Evolutionary conservation across 2,113 vertebrate species (phyloP).

Genomic region (Electrona antarctica): DNA sequence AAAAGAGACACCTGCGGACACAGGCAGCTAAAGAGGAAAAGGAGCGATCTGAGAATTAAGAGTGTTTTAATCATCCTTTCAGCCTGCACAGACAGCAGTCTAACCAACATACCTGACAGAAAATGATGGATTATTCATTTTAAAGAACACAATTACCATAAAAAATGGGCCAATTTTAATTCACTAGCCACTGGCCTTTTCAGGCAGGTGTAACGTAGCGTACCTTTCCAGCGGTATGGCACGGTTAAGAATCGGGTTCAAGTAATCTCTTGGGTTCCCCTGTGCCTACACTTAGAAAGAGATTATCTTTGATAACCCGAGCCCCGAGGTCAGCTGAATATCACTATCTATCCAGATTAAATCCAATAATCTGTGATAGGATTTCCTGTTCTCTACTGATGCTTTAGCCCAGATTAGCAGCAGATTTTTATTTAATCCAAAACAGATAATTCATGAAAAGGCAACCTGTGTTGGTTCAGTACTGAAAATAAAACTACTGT

Average conservation of each 20-base stretch:
- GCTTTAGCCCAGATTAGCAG: slow-evolving; percentile 17
- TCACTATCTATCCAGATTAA: slow-evolving; percentile 47
- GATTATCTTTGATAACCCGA: slow-evolving; percentile 45
- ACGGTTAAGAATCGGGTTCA: slow-evolving; percentile 25
- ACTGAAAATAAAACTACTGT: background rate
- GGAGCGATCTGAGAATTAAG: slow-evolving; percentile 34
- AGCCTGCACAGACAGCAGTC: slow-evolving; percentile 28
- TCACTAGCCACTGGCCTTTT: slow-evolving; percentile 11
- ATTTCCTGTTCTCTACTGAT: slow-evolving; percentile 50
- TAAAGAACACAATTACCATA: slow-evolving; percentile 67
- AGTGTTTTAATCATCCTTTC: slow-evolving; percentile 30
- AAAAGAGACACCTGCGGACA: slow-evolving; percentile 43
- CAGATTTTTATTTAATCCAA: slow-evolving; percentile 17
- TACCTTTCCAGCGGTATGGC: slow-evolving; percentile 13
- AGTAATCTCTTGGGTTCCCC: slow-evolving; percentile 14
- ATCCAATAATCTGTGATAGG: slow-evolving; percentile 47
- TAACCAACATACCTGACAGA: slow-evolving; percentile 34
- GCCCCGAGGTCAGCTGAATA: slow-evolving; percentile 31
- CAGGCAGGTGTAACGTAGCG: slow-evolving; percentile 1
- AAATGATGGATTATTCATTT: slow-evolving; percentile 63
- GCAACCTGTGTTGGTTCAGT: slow-evolving; percentile 1
- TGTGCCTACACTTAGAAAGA: background rate
- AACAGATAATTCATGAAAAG: slow-evolving; percentile 11
- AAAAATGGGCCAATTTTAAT: slow-evolving; percentile 49
- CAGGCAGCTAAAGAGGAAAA: slow-evolving; percentile 17